These are phyloP conservation scores for Sebastes hubbsi DNA, from an alignment of 2,797 vertebrate species.

Conservation along the genomic window DNA sequence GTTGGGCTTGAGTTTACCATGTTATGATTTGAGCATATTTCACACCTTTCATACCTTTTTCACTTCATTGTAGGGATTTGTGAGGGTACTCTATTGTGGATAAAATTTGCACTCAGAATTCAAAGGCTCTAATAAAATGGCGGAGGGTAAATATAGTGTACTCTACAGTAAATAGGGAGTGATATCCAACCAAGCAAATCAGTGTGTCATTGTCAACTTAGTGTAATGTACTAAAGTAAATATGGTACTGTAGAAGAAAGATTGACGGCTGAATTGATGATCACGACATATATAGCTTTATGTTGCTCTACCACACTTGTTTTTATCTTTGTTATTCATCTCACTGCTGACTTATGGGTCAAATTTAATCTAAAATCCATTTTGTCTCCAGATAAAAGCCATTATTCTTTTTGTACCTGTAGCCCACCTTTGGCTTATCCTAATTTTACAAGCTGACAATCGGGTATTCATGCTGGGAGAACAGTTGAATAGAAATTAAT, in stretches of 20 bases:
- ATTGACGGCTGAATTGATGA: not conserved
- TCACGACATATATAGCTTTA: not conserved
- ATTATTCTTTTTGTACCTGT: slow-evolving; percentile 22
- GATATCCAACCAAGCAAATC: not conserved
- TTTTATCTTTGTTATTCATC: not conserved
- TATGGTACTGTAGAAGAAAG: not conserved
- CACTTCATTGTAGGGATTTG: not conserved
- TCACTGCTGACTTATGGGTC: slow-evolving; percentile 11
- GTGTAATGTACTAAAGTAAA: not conserved
- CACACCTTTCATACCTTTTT: not conserved
- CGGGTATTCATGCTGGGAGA: not conserved
- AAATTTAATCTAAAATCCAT: slow-evolving; percentile 34
- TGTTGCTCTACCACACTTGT: not conserved
- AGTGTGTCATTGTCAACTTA: not conserved
- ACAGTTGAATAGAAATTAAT: slow-evolving; percentile 17
- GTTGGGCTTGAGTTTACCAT: too few relatives aligned
- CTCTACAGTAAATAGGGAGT: not conserved
- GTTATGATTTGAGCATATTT: too few relatives aligned
- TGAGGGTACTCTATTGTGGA: too few relatives aligned
- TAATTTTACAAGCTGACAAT: slow-evolving; percentile 22
- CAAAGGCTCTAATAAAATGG: too few relatives aligned
- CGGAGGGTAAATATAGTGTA: not conserved
- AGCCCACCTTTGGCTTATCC: slow-evolving; percentile 4
- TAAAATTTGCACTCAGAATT: too few relatives aligned
- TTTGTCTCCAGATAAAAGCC: slow-evolving; percentile 34